phyloP scores from a whole-genome alignment of 2,113 vertebrate genomes.

The Ceratotherium simum region DNA sequence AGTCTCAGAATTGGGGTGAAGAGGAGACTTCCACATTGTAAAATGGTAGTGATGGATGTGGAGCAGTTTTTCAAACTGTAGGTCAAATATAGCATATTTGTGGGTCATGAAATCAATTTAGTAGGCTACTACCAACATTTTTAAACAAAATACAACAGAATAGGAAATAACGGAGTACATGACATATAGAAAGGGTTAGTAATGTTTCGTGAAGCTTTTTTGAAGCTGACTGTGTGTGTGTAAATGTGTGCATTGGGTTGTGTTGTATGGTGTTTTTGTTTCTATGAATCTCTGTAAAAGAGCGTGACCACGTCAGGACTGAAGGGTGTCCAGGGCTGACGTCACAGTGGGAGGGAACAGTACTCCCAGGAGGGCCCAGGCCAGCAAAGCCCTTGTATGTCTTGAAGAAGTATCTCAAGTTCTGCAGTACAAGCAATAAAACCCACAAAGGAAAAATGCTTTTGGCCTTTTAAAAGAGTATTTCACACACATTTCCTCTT shows the following conservation, averaged over 20 bases:
- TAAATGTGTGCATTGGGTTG: neutral
- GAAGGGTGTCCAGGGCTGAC: neutral
- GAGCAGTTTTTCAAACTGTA: neutral
- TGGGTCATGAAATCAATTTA: neutral
- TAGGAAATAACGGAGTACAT: neutral
- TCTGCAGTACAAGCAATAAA: neutral
- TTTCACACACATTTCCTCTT: neutral
- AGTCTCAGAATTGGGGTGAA: neutral
- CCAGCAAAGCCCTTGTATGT: neutral
- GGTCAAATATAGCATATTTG: neutral
- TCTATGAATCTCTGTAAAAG: neutral
- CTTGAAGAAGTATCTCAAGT: neutral
- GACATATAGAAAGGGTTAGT: neutral
- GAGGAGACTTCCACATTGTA: neutral
- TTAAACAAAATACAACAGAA: neutral
- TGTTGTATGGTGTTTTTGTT: neutral
- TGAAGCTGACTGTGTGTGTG: neutral
- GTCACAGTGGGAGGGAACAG: accelerated
- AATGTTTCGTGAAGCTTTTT: neutral
- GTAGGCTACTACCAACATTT: neutral
- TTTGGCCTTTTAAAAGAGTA: neutral
- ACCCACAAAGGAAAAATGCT: neutral
- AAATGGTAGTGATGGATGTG: neutral
- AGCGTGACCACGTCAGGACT: neutral
- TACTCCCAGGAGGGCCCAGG: neutral